Evolutionary conservation across 1,140 invertebrate genomes (phyloP).

Genomic region (Camponotus pennsylvanicus): DNA sequence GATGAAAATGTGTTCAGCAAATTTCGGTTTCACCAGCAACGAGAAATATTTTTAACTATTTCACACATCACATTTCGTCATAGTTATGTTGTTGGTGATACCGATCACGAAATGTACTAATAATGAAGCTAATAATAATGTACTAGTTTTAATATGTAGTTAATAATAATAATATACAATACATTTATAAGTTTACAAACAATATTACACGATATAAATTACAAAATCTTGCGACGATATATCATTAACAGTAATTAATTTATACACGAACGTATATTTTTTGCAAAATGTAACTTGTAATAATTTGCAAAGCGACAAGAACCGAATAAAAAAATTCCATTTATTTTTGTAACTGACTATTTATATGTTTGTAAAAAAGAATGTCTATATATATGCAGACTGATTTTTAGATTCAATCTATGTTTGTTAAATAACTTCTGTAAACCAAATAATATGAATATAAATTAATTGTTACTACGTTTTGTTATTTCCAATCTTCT

Average conservation of each 20-base stretch:
- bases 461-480: slow-evolving; percentile 37
- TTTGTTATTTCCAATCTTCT: neutral
- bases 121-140: slow-evolving; percentile 45
- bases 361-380: slow-evolving; percentile 51
- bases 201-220: slow-evolving; percentile 7
- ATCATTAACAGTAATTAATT: slow-evolving; percentile 45
- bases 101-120: slow-evolving; percentile 40
- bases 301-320: slow-evolving; percentile 17
- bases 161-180: slow-evolving; percentile 6
- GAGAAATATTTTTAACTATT: neutral
- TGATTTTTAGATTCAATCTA: slow-evolving; percentile 42
- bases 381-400: slow-evolving; percentile 36
- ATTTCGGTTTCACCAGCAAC: slow-evolving; percentile 44
- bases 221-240: slow-evolving; percentile 37
- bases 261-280: slow-evolving; percentile 10
- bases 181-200: neutral
- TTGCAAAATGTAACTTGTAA: slow-evolving; percentile 27
- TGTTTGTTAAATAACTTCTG: slow-evolving; percentile 57
- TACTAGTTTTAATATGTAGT: slow-evolving; percentile 42
- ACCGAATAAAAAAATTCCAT: slow-evolving; percentile 49
- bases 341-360: slow-evolving; percentile 64
- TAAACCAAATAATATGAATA: slow-evolving; percentile 55
- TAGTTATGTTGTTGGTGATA: slow-evolving; percentile 25
- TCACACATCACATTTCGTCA: neutral
- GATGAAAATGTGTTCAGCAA: slow-evolving; percentile 55